These are phyloP conservation scores for Ceratina calcarata DNA, from an alignment of 1,140 invertebrate species.

Conservation along the genomic window DNA sequence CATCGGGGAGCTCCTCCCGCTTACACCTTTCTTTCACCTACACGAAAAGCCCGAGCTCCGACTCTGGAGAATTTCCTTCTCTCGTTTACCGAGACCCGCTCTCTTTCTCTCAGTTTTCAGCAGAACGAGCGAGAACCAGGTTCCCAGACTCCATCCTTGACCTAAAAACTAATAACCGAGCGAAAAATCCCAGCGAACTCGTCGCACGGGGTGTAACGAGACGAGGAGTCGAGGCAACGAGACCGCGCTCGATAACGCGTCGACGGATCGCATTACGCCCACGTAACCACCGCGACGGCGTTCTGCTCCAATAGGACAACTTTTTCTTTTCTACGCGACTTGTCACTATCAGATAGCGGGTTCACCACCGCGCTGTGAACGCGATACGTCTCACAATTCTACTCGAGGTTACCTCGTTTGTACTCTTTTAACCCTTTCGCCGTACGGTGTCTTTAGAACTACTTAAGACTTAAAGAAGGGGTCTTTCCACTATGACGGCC, in stretches of 20 bases:
- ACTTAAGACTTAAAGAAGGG: no score
- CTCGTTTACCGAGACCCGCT: slow-evolving; percentile 5
- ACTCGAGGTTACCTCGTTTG: not conserved
- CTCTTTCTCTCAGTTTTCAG: not conserved
- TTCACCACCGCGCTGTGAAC: not conserved
- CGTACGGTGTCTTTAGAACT: no score
- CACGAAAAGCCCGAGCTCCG: slow-evolving; percentile 9
- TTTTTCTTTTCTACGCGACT: not conserved
- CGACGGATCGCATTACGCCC: slow-evolving; percentile 39
- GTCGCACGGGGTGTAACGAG: slow-evolving; percentile 35
- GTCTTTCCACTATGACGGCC: no score
- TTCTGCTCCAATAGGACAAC: not conserved
- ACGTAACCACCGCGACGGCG: not conserved
- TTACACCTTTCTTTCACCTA: slow-evolving; percentile 1
- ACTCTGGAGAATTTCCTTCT: slow-evolving; percentile 18
- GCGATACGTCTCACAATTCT: slow-evolving; percentile 1
- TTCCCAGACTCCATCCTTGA: slow-evolving; percentile 49
- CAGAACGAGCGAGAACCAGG: slow-evolving; percentile 8
- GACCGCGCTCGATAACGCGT: slow-evolving; percentile 29
- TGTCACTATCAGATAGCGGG: not conserved
- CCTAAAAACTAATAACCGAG: slow-evolving; percentile 43
- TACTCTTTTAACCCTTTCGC: no score
- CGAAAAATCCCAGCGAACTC: slow-evolving; percentile 3
- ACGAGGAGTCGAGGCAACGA: slow-evolving; percentile 23
- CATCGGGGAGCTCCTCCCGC: not conserved